Conservation (phyloP, 1,140 invertebrate genomes). For the Trissolcus basalis region DNA sequence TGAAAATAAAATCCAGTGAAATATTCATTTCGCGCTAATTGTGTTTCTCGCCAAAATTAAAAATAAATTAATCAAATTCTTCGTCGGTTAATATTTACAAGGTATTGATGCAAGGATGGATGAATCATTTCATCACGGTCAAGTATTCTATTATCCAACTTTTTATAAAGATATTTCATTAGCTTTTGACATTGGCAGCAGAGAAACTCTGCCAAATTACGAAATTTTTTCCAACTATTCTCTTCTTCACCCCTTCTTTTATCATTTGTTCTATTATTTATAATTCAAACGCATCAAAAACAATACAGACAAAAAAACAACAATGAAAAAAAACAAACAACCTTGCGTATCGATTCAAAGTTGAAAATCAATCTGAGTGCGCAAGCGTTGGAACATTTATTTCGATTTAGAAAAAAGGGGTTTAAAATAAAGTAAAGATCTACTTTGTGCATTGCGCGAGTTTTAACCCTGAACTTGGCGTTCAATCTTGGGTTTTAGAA, state of each 20-base stretch:
- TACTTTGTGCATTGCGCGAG: not conserved
- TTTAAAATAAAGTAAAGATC: not conserved
- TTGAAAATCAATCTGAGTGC: conserved; percentile 8
- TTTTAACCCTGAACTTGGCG: conserved; percentile 10
- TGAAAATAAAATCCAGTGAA: too few species aligned
- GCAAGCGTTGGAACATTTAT: not conserved
- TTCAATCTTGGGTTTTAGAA: not conserved
- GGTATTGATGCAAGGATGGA: too few species aligned
- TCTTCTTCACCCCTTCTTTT: too few species aligned
- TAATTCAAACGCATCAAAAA: too few species aligned
- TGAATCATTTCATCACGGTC: conserved; percentile 4
- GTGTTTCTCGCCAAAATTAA: too few species aligned
- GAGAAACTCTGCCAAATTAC: conserved; percentile 9
- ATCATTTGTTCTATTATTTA: too few species aligned
- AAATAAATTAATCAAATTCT: too few species aligned
- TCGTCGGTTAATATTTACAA: too few species aligned
- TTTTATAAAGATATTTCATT: conserved; percentile 12
- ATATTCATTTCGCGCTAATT: too few species aligned
- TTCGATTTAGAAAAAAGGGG: not conserved
- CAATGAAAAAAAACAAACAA: too few species aligned
- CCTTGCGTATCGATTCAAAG: not conserved
- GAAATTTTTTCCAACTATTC: not conserved
- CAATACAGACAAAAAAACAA: too few species aligned
- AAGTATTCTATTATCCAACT: conserved; percentile 12
- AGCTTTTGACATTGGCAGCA: not conserved